Evolutionary conservation across 2,797 vertebrate genomes (phyloP).

Genomic region (Pseudopleuronectes americanus): DNA sequence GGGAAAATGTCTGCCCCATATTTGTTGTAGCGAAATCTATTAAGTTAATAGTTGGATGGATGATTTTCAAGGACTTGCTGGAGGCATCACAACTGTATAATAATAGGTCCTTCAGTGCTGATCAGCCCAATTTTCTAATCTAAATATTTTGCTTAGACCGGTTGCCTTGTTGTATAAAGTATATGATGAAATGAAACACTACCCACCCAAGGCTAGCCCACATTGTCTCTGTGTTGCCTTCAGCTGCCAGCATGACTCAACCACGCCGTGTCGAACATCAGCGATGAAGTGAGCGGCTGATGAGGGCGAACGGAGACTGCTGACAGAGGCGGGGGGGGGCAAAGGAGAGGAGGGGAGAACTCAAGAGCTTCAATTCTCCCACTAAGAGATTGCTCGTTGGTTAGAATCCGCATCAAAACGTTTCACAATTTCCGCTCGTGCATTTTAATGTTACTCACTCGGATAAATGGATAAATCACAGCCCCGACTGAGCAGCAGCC

Average conservation of each 20-base stretch:
- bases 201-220: conserved; percentile 28
- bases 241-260: conserved; percentile 47
- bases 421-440: conserved; percentile 22
- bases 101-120: too few species aligned
- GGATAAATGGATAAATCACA: conserved; percentile 15
- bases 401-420: conserved; percentile 5
- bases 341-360: conserved; percentile 3
- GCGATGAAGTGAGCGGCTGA: conserved; percentile 28
- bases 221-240: conserved; percentile 42
- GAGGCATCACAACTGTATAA: not conserved
- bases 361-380: not conserved
- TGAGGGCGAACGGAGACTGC: conserved; percentile 33
- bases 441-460: conserved; percentile 2
- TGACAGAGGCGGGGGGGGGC: conserved; percentile 33
- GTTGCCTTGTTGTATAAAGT: conserved; percentile 11
- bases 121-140: too few species aligned
- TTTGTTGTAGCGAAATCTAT: too few species aligned
- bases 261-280: conserved; percentile 59
- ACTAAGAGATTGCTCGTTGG: conserved; percentile 13
- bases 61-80: not conserved
- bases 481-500: not conserved
- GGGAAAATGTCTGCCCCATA: too few species aligned
- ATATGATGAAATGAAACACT: conserved; percentile 15
- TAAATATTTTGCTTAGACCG: not conserved
- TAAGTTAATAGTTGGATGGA: too few species aligned